Base-by-base conservation (phyloP, 2,888 invertebrate genomes). In the Himalopsyche tibetana region DNA sequence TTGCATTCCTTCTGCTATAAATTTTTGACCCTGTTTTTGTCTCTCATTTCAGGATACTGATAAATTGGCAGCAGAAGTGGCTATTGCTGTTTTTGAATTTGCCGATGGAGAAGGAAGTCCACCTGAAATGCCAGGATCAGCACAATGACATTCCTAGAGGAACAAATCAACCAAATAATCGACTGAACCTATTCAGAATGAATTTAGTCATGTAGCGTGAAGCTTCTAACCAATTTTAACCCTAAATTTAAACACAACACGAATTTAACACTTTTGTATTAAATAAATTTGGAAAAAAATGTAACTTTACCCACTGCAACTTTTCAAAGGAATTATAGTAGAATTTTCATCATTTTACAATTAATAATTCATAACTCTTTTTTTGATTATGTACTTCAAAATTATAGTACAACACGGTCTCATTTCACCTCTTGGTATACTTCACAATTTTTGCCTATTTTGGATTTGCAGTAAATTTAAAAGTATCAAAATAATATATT, bases 61-160 rank as follows among this genome's bases (percentile, higher is more conserved):
- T 83, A 93, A 93, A 89, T 91, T 99, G 87, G 97, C 96, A 0
- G 93, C 94, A 4, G 95, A 97, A 91, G 96, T 98, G 11, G 95
- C 96, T 0, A 91, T 94, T 89, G 94, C 95, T 6, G 98, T 98
- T 12, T 95, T 95, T 90, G 95, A 96, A 89, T 90, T 96, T 85
- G 98, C 97, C 5, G 97, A 96, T 4, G 98, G 98, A 4, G 94
- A 95, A 12, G 97, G 97, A 5, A 92, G 94, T 0, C 92, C 94
- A 86, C 95, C 96, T 0, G 90, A 90, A 83, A 87, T 92, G 86
- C 90, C 91, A n/a, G 28, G 19, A 19, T n/a, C 28, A 28, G 63
- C 63, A 28, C 86, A 88, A 86, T 88, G 85, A 86, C 87, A 82
- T 82, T 69, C 82, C 36, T 55, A 51, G 19, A 55, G 36, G 19